Evolutionary conservation across 1,140 invertebrate species (phyloP).

Genomic region (Bombyx mandarina): DNA sequence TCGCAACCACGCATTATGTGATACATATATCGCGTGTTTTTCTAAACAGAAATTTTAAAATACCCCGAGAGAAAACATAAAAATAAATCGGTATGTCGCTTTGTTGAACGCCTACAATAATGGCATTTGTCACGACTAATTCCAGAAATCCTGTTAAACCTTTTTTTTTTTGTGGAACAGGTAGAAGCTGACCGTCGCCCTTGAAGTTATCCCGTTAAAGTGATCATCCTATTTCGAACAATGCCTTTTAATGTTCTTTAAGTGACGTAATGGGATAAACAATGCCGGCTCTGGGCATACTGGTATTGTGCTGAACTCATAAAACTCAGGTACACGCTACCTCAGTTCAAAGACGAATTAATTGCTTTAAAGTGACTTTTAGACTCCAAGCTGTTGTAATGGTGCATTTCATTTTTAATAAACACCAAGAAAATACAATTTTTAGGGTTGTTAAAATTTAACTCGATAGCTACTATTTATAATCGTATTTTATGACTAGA

Average conservation of each 20-base stretch:
- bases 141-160: slow-evolving; percentile 1
- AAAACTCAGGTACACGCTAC: slow-evolving; percentile 59
- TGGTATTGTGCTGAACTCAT: slow-evolving; percentile 37
- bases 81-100: too few relatives aligned
- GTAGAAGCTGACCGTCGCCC: slow-evolving; percentile 29
- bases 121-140: slow-evolving; percentile 4
- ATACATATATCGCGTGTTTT: too few relatives aligned
- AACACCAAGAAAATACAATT: too few relatives aligned
- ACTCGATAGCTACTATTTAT: too few relatives aligned
- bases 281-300: slow-evolving; percentile 32
- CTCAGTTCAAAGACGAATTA: slow-evolving; percentile 52
- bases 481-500: too few relatives aligned
- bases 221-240: slow-evolving; percentile 48
- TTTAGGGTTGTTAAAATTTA: too few relatives aligned
- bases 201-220: slow-evolving; percentile 39
- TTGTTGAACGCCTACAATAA: background rate
- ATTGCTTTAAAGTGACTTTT: slow-evolving; percentile 37
- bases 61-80: too few relatives aligned
- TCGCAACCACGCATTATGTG: too few relatives aligned
- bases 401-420: too few relatives aligned
- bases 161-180: slow-evolving; percentile 17
- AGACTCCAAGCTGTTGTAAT: background rate
- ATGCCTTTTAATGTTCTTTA: slow-evolving; percentile 34
- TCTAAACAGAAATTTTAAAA: too few relatives aligned
- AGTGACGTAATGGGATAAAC: slow-evolving; percentile 60